Conservation (phyloP, 1,140 invertebrate species). For the Trichonephila clavata region DNA sequence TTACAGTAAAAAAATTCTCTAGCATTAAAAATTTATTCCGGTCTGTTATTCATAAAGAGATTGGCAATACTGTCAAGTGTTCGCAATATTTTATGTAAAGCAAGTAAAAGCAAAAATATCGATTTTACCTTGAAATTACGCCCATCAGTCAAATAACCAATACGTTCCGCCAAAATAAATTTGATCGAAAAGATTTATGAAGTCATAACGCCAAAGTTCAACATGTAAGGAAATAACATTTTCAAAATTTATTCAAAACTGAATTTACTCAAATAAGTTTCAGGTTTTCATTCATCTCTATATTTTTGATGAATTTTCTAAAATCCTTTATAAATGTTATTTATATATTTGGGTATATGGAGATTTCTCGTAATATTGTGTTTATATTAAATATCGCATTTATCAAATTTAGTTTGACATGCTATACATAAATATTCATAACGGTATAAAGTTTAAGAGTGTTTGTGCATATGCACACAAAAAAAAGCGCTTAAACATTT, state of each 20-base stretch:
- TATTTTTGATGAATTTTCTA: no score
- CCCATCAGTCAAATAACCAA: constrained; percentile 10
- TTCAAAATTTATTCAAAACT: background rate
- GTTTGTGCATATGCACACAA: no score
- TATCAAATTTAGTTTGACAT: no score
- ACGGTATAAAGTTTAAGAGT: no score
- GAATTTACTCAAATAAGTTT: background rate
- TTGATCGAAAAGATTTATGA: constrained; percentile 24
- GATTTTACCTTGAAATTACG: background rate
- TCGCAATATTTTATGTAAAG: background rate
- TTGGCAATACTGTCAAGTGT: background rate
- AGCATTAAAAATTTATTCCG: background rate
- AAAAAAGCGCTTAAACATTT: no score
- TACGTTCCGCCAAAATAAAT: constrained; percentile 15
- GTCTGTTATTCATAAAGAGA: background rate
- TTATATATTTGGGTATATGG: no score
- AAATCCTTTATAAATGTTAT: no score
- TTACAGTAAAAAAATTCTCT: no score
- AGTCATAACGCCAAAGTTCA: background rate
- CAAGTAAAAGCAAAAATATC: constrained; percentile 12
- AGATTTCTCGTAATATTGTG: no score
- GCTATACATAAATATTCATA: no score
- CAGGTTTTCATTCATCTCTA: background rate
- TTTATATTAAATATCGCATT: no score
- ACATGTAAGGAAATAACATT: background rate